Evolutionary conservation across 2,797 vertebrate species (phyloP), one percentile per base, ranked within the genome.

Genomic region (Anabacerthia variegaticeps): DNA sequence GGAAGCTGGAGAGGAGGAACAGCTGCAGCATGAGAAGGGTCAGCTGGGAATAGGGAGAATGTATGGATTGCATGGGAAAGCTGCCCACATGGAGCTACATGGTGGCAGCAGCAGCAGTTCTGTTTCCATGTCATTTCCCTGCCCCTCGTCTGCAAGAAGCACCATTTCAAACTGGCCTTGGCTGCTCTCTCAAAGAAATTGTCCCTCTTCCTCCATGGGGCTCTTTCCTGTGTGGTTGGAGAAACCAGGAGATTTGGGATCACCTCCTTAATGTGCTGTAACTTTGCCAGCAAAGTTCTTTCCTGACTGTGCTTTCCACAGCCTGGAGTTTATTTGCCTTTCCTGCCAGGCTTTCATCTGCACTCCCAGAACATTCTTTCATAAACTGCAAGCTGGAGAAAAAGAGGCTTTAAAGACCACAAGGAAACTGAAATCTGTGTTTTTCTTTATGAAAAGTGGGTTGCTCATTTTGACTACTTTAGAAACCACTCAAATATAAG

Each of bases 41-140:
- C 14, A 54, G 14, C 0, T 14, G 39, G 44, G 49, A 44, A n/a
- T 1, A 26, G 32, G 16, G 48, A 39, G 18, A 1, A 10, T 0
- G 3, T 6, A 51, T 14, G 26, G 72, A 22, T 5, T 55, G 37
- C 32, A 22, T 1, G 66, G 79, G 41, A 67, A 49, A 2, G 7
- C 10, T 49, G 24, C 22, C 48, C 37, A 24, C 18, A 39, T 2
- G 32, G 37, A 0, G 6, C 44, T 6, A 6, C 2, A 28, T 12
- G 12, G 3, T 55, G 21, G 10, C 27, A 9, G 81, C 2, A 22
- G 46, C 59, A 76, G 0, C 19, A 27, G 7, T 3, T 30, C 39
- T 37, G 3, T 56, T 80, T 43, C 17, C 44, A 44, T 17, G 24
- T 51, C n/a, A 4, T 12, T 74, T 49, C 36, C 67, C 52, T 75